Evolutionary conservation across 2,797 vertebrate species (phyloP).

Genomic region (Trachops cirrhosus): DNA sequence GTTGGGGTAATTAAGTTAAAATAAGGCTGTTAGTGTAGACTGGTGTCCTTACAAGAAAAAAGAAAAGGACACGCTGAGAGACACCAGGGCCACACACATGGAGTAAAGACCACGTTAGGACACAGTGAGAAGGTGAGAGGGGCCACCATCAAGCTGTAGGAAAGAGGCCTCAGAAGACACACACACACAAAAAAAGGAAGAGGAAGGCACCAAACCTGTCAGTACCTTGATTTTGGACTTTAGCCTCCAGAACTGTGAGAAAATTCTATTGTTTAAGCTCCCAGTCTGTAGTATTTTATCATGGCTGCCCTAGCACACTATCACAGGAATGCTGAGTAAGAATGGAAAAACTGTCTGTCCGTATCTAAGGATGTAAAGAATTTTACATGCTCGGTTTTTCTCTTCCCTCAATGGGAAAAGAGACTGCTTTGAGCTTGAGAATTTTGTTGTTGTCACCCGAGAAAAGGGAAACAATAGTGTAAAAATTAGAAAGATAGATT

Average conservation of each 20-base stretch:
- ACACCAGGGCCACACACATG: not conserved
- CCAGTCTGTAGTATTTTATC: not conserved
- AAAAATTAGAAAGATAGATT: not conserved
- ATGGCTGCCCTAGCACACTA: not conserved
- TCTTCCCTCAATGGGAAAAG: not conserved
- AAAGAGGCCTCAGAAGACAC: not conserved
- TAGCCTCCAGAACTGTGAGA: not conserved
- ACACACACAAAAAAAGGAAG: not conserved
- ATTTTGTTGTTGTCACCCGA: not conserved
- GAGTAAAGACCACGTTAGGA: not conserved
- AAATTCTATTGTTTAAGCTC: not conserved
- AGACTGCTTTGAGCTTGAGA: not conserved
- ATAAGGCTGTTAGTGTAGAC: not conserved
- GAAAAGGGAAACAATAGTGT: not conserved
- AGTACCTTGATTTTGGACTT: not conserved
- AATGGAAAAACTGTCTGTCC: not conserved
- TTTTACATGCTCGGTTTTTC: not conserved
- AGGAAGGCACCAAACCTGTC: not conserved
- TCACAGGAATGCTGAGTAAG: not conserved
- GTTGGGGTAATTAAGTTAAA: not conserved
- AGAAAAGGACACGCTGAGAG: not conserved
- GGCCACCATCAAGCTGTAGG: not conserved
- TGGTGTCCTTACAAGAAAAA: not conserved
- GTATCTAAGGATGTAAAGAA: not conserved
- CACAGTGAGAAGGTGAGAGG: not conserved